Evolutionary conservation across 2,888 invertebrate genomes (phyloP).

Genomic region (Torymus auratus): DNA sequence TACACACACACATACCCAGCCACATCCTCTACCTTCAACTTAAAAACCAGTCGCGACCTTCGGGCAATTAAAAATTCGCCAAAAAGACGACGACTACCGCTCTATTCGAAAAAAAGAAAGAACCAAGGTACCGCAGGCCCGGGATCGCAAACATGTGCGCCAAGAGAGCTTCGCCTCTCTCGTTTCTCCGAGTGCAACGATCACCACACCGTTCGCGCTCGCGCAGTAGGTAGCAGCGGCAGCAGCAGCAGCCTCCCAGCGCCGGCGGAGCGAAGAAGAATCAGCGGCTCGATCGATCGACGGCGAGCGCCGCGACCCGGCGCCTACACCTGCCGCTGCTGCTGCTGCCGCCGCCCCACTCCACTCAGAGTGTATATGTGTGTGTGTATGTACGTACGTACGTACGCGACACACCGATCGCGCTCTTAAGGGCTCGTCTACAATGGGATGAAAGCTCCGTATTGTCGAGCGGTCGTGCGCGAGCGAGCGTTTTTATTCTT

Average conservation of each 20-base stretch:
- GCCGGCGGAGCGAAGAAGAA: slow-evolving; percentile 54
- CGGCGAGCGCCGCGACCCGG: slow-evolving; percentile 55
- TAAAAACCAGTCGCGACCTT: too few relatives aligned
- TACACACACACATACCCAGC: too few relatives aligned
- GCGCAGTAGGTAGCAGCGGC: slow-evolving; percentile 4
- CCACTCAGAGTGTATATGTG: neutral
- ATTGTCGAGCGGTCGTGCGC: too few relatives aligned
- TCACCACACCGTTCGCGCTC: slow-evolving; percentile 1
- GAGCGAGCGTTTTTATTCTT: too few relatives aligned
- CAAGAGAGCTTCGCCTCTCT: too few relatives aligned
- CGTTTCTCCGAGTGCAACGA: slow-evolving; percentile 31
- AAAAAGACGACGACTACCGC: too few relatives aligned
- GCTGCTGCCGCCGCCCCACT: neutral
- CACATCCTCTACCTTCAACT: too few relatives aligned
- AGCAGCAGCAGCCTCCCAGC: slow-evolving; percentile 10
- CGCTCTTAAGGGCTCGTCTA: slow-evolving; percentile 41
- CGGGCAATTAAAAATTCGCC: too few relatives aligned
- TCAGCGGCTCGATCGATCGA: slow-evolving; percentile 61
- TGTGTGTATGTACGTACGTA: neutral
- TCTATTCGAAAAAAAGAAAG: too few relatives aligned
- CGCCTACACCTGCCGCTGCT: slow-evolving; percentile 33
- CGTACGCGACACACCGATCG: slow-evolving; percentile 21
- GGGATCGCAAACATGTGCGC: too few relatives aligned
- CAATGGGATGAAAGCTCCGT: slow-evolving; percentile 28
- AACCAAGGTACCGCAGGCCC: too few relatives aligned